These are phyloP conservation scores for Luehdorfia chinensis DNA, from an alignment of 1,140 invertebrate species.

Conservation along the genomic window DNA sequence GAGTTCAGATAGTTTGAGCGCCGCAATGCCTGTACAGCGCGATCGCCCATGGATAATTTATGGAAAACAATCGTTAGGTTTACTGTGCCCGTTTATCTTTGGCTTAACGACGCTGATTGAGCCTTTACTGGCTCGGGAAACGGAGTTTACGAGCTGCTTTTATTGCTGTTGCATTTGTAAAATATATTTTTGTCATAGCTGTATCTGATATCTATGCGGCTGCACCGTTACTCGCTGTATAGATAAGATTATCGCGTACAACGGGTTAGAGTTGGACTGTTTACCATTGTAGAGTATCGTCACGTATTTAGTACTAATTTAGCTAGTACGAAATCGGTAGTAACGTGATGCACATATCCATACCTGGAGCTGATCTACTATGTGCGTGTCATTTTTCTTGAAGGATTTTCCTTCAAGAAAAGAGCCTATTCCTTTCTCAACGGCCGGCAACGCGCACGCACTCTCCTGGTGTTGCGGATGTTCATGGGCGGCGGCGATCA, in stretches of 20 bases:
- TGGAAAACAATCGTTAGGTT: constrained; percentile 29
- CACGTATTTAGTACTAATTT: too few species aligned
- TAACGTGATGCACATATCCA: too few species aligned
- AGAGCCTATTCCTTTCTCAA: too few species aligned
- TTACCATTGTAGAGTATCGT: neutral
- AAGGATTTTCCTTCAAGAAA: too few species aligned
- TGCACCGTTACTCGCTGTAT: neutral
- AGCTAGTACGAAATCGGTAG: too few species aligned
- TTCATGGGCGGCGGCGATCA: too few species aligned
- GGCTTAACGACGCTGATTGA: constrained; percentile 26
- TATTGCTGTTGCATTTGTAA: too few species aligned
- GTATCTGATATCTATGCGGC: neutral
- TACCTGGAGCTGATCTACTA: too few species aligned
- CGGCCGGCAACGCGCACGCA: too few species aligned
- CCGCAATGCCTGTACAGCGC: too few species aligned
- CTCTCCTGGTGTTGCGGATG: too few species aligned
- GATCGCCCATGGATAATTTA: constrained; percentile 27
- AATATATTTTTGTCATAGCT: neutral
- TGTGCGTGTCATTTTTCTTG: too few species aligned
- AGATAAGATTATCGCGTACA: neutral
- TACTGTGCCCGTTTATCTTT: constrained; percentile 27
- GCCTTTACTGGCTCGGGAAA: constrained; percentile 25
- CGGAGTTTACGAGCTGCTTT: neutral
- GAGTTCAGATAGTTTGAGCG: neutral
- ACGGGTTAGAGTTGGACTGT: constrained; percentile 3